A percentile compares a stretch with the other conserved stretches of the same genome.
phyloP scores from a whole-genome alignment of 1,140 invertebrate species.

The Drosophila prosaltans region DNA sequence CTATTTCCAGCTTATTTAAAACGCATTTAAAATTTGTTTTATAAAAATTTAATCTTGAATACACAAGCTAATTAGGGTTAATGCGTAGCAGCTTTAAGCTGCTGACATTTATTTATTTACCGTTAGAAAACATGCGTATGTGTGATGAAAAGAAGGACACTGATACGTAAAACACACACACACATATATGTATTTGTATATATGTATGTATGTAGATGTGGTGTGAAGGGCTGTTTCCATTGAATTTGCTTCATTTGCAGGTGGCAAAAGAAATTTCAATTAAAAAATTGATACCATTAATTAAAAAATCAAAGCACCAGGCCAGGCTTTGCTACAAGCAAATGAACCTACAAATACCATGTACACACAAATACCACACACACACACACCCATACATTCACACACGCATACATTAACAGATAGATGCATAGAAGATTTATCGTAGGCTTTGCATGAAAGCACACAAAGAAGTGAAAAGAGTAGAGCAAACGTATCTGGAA shows the following conservation, averaged over 20 bases:
- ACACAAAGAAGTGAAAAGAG: slow-evolving; percentile 18
- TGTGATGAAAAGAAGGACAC: background rate
- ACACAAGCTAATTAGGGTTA: slow-evolving; percentile 24
- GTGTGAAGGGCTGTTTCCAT: slow-evolving; percentile 10
- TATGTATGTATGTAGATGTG: no score
- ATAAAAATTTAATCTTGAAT: slow-evolving; percentile 16
- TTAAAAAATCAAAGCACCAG: slow-evolving; percentile 30
- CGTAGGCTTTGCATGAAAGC: slow-evolving; percentile 19
- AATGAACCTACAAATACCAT: slow-evolving; percentile 13
- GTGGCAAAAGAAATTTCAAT: slow-evolving; percentile 28
- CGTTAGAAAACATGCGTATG: background rate
- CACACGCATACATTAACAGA: background rate
- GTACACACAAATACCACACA: background rate
- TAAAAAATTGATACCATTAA: slow-evolving; percentile 32
- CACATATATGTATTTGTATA: background rate
- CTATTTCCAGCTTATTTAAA: background rate
- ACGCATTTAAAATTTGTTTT: slow-evolving; percentile 9
- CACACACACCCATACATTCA: background rate
- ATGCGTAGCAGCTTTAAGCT: slow-evolving; percentile 20
- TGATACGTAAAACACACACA: background rate
- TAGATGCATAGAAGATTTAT: background rate
- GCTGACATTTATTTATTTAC: slow-evolving; percentile 17
- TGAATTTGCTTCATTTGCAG: slow-evolving; percentile 17
- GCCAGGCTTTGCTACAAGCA: background rate
- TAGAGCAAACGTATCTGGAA: background rate